These are phyloP conservation scores for Chlorodrepanis virens DNA, from an alignment of 2,113 vertebrate genomes.

Conservation along the genomic window DNA sequence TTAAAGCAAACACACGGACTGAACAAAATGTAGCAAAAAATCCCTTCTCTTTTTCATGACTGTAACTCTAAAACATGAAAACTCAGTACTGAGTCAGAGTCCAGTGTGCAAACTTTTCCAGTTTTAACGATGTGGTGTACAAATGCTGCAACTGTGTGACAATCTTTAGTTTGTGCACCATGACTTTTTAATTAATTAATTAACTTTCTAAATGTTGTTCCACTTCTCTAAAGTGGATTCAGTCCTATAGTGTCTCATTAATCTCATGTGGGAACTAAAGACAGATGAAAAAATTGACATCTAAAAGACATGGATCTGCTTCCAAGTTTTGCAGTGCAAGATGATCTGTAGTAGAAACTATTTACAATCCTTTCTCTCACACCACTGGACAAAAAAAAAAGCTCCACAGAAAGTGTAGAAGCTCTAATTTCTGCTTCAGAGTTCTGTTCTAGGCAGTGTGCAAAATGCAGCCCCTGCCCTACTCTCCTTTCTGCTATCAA, in stretches of 20 bases:
- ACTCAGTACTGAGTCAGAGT: background rate
- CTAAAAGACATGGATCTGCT: background rate
- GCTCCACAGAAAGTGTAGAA: background rate
- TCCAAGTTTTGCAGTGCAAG: background rate
- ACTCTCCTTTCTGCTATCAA: background rate
- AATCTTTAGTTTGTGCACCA: background rate
- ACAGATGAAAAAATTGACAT: background rate
- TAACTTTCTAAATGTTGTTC: background rate
- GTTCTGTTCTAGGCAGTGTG: background rate
- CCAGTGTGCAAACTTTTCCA: background rate
- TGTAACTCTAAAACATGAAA: background rate
- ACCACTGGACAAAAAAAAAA: background rate
- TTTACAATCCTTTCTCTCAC: slow-evolving; percentile 2
- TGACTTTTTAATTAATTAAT: background rate
- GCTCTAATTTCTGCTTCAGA: background rate
- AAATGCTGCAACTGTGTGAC: background rate
- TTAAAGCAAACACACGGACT: background rate
- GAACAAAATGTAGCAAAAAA: background rate
- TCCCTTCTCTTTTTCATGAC: background rate
- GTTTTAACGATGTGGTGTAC: background rate
- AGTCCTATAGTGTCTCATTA: background rate
- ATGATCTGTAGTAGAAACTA: background rate
- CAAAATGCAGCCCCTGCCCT: background rate
- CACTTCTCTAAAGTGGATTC: background rate
- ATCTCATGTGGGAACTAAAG: background rate